phyloP scores from a whole-genome alignment of 2,113 vertebrate genomes.

The Coturnix japonica region DNA sequence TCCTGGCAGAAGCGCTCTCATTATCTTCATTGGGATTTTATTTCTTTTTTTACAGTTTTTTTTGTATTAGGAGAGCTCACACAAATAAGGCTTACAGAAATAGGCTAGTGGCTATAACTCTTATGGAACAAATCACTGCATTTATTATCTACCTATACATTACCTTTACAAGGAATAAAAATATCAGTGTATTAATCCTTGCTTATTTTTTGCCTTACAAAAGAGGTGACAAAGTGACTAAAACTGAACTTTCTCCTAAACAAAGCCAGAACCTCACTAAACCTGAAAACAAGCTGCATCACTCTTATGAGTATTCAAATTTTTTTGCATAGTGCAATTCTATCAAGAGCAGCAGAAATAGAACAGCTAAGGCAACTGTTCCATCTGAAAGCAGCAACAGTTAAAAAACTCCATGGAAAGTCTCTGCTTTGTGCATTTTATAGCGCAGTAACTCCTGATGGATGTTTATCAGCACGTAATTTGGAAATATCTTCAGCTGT shows the following conservation, averaged over 20 bases:
- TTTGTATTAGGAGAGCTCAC: neutral
- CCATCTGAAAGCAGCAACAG: neutral
- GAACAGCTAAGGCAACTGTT: constrained; percentile 1
- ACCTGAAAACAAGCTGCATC: neutral
- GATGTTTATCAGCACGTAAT: neutral
- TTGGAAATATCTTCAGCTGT: neutral
- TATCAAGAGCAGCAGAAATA: neutral
- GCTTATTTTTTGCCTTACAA: neutral
- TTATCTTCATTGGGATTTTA: neutral
- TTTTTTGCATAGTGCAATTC: neutral
- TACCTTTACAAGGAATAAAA: neutral
- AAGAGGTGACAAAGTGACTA: neutral
- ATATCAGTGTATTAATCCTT: neutral
- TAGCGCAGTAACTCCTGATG: neutral
- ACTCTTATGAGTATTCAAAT: neutral
- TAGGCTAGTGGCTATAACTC: neutral
- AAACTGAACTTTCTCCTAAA: neutral
- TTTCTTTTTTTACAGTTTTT: neutral
- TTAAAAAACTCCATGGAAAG: neutral
- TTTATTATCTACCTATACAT: neutral
- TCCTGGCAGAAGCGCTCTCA: neutral
- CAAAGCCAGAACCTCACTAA: neutral
- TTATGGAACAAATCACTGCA: neutral
- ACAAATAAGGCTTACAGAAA: neutral
- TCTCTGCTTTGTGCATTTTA: neutral